Conservation (phyloP, 2,888 invertebrate genomes). For the Parnassius mnemosyne region DNA sequence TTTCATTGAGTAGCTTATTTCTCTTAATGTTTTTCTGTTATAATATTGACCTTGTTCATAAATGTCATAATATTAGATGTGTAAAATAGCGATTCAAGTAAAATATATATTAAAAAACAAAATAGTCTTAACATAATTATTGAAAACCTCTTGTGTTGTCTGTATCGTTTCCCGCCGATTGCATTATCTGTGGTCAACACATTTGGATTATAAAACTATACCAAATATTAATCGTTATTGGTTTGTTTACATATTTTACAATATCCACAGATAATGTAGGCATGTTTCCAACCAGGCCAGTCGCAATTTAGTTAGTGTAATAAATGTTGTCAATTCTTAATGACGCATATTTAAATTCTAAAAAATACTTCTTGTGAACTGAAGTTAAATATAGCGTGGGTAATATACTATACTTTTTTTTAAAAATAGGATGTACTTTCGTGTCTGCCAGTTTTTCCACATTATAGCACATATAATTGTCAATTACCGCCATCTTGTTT, state of each 20-base stretch:
- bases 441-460: too few species aligned
- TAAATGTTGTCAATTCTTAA: constrained; percentile 1
- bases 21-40: constrained; percentile 44
- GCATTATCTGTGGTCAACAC: constrained; percentile 33
- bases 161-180: constrained; percentile 39
- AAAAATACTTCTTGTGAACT: not conserved
- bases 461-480: too few species aligned
- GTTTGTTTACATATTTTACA: not conserved
- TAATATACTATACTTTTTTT: not conserved
- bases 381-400: constrained; percentile 10
- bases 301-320: constrained; percentile 21
- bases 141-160: constrained; percentile 46
- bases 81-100: constrained; percentile 69
- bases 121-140: constrained; percentile 47
- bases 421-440: too few species aligned
- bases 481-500: too few species aligned
- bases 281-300: constrained; percentile 28
- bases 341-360: not conserved
- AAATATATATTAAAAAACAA: constrained; percentile 49
- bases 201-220: not conserved
- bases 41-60: constrained; percentile 63
- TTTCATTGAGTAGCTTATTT: constrained; percentile 55
- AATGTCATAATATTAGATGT: constrained; percentile 73
- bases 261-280: constrained; percentile 15
- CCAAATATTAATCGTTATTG: not conserved